Base-by-base conservation (phyloP, 1,140 invertebrate species). In the Pteromalus puparum region DNA sequence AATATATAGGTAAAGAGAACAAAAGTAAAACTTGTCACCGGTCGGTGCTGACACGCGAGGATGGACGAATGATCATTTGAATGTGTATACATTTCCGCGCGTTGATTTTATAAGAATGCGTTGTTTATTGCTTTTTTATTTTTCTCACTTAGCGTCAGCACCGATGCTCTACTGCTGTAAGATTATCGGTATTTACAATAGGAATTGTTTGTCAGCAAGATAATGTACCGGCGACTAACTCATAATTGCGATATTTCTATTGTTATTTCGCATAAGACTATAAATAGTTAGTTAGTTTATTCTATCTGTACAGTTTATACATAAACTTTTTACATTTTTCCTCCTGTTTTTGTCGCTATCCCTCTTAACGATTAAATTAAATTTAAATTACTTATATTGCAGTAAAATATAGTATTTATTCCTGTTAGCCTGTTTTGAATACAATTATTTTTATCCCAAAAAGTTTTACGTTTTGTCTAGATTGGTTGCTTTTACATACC, bases 41-140 rank as follows among this genome's bases (percentile, higher is more conserved):
- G 85, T 89, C 87, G 88, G 86, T 90, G 89, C 89, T 91, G 90
- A 89, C 84, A 77, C 26, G n/a, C 68, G 61, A 61, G 68, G 24
- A 72, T 77, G 77, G 74, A 85, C 77, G 78, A 87, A 83, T 85
- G 77, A 72, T 83, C 75, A 77, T 85, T 80, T 68, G 30, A 82
- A 86, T 86, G 81, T 86, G 85, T 81, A 82, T 86, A 86, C 24
- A 81, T 81, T 81, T 85, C 68, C 30, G 82, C 28, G 84, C 61
- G 84, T 83, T 86, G 85, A 86, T 84, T 86, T 84, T 85, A 79
- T 82, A 86, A 82, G 61, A 85, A 86, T 84, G 53, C 61, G 53
- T 76, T 82, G 30, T 76, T 85, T 81, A 65, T 26, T 21, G 38
- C 48, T 85, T 82, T 81, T 81, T 85, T 53, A 74, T 84, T 75